Conservation (phyloP, 2,888 invertebrate genomes). For the Beris morrisii region DNA sequence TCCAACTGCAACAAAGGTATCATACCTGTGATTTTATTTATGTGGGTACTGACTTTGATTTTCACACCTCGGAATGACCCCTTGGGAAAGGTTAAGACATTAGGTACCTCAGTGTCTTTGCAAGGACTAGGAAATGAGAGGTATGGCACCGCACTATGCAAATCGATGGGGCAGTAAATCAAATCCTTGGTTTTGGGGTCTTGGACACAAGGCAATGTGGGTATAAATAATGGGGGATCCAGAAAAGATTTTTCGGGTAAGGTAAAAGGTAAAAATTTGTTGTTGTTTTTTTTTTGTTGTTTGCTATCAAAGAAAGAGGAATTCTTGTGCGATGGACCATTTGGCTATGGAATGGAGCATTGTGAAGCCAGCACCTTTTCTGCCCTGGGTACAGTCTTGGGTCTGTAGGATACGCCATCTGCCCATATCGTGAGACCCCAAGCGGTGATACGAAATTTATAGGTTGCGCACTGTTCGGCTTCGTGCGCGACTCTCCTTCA, state of each 20-base stretch:
- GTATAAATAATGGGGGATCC: slow-evolving; percentile 18
- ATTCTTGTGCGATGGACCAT: slow-evolving; percentile 17
- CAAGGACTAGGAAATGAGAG: neutral
- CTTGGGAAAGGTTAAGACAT: slow-evolving; percentile 17
- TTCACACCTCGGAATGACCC: slow-evolving; percentile 27
- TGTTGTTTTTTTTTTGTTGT: neutral
- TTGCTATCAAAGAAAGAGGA: neutral
- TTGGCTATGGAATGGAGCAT: slow-evolving; percentile 6
- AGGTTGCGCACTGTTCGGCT: slow-evolving; percentile 36
- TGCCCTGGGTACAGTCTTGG: neutral
- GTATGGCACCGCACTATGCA: slow-evolving; percentile 12
- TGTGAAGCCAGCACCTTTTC: neutral
- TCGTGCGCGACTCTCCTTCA: slow-evolving; percentile 35
- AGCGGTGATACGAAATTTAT: slow-evolving; percentile 39
- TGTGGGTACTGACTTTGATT: neutral
- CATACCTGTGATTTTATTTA: too few species aligned
- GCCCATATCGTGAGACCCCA: slow-evolving; percentile 39
- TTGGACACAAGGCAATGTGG: slow-evolving; percentile 4
- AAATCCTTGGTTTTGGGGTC: slow-evolving; percentile 20
- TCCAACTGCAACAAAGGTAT: too few species aligned
- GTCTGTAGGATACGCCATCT: slow-evolving; percentile 20
- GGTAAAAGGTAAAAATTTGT: neutral
- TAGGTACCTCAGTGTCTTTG: slow-evolving; percentile 22
- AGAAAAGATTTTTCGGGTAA: slow-evolving; percentile 29
- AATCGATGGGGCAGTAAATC: slow-evolving; percentile 28